Evolutionary conservation across 2,797 vertebrate genomes (phyloP).

Genomic region (Coregonus ussuriensis): DNA sequence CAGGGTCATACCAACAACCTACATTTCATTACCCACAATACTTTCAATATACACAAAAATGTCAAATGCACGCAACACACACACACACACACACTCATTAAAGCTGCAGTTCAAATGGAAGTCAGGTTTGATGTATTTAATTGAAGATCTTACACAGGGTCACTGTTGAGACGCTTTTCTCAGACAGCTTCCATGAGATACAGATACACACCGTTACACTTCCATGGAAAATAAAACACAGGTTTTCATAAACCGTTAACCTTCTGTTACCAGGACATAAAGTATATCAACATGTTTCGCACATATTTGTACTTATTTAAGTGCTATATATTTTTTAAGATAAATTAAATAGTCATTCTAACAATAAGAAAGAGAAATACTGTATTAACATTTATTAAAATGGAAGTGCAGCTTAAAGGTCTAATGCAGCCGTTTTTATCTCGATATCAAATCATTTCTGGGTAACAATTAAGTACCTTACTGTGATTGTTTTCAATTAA

Average conservation of each 20-base stretch:
- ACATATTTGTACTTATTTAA: slow-evolving; percentile 4
- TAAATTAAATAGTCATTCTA: neutral
- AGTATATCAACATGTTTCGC: slow-evolving; percentile 2
- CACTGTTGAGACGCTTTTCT: neutral
- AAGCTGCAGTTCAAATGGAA: neutral
- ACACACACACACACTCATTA: neutral
- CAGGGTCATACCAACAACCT: neutral
- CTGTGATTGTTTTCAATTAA: too few relatives aligned
- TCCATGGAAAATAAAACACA: too few relatives aligned
- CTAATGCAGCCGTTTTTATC: too few relatives aligned
- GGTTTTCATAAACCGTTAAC: neutral
- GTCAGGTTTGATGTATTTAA: neutral
- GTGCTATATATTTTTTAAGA: neutral
- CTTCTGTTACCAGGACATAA: neutral
- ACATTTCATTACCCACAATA: neutral
- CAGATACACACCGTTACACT: neutral
- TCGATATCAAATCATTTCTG: too few relatives aligned
- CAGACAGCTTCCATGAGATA: neutral
- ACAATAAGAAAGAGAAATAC: neutral
- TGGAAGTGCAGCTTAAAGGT: neutral
- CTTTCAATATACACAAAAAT: neutral
- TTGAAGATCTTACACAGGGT: neutral
- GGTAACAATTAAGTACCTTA: too few relatives aligned
- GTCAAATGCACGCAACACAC: neutral
- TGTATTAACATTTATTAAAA: neutral